Evolutionary conservation across 2,113 vertebrate species (phyloP).

Genomic region (Microtus richardsoni): DNA sequence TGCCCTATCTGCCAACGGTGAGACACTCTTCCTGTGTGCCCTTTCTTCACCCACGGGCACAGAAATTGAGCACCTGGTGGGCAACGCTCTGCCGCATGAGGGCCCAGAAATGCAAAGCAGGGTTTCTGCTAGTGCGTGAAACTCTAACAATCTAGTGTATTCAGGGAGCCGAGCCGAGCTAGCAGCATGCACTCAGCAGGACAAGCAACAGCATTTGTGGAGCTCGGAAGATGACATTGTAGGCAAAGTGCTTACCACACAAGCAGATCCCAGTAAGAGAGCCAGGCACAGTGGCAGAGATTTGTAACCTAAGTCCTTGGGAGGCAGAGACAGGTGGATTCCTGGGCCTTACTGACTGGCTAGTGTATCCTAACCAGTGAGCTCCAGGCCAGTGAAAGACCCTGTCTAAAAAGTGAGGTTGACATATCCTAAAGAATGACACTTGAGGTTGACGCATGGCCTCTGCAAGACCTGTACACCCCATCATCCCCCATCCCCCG

Average conservation of each 20-base stretch:
- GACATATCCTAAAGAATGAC: background rate
- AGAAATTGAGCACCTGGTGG: background rate
- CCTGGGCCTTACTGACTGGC: background rate
- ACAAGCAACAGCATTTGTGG: background rate
- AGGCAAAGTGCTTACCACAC: background rate
- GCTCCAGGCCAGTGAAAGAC: background rate
- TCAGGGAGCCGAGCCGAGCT: background rate
- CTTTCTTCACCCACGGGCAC: conserved; percentile 9
- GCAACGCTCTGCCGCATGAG: background rate
- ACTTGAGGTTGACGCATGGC: background rate
- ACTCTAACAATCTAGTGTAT: background rate
- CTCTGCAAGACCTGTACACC: background rate
- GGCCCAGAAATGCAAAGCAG: background rate
- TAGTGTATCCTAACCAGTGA: background rate
- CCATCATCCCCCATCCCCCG: background rate
- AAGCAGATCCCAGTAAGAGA: background rate
- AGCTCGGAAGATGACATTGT: background rate
- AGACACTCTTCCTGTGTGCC: background rate
- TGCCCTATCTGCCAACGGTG: background rate
- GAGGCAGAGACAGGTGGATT: background rate
- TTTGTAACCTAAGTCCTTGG: background rate
- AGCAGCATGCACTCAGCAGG: background rate
- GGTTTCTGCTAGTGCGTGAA: background rate
- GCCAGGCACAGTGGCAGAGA: background rate
- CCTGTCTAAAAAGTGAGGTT: background rate